Percentiles rank a stretch among this genome's conserved stretches.
phyloP scores from a whole-genome alignment of 2,888 invertebrate species.

The Pachycephus smyrnensis region DNA sequence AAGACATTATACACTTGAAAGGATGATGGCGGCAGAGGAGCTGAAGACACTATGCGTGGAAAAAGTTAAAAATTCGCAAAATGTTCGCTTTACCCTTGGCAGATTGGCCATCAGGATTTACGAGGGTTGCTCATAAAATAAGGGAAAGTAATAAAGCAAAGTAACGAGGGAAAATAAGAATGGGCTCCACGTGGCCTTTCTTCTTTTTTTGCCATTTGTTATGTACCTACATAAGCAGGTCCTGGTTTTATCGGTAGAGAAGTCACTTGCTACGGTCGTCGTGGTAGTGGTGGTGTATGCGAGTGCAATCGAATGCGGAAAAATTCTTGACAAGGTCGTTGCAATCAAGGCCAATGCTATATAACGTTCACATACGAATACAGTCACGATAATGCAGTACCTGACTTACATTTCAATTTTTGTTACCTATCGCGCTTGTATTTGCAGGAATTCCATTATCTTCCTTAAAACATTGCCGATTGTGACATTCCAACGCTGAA shows the following conservation, averaged over 20 bases:
- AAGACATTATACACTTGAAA: not conserved
- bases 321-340: constrained; percentile 57
- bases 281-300: not conserved
- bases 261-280: constrained; percentile 17
- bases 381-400: constrained; percentile 30
- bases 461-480: not conserved
- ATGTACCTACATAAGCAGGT: not conserved
- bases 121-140: constrained; percentile 9
- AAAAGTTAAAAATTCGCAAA: not conserved
- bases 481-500: not conserved
- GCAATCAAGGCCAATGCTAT: constrained; percentile 52
- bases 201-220: not conserved
- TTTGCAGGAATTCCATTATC: not conserved
- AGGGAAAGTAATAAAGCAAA: not conserved
- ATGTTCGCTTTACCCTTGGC: not conserved
- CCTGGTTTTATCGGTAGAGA: not conserved
- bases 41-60: not conserved
- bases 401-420: constrained; percentile 44
- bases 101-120: constrained; percentile 23
- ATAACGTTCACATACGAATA: constrained; percentile 13
- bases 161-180: constrained; percentile 7
- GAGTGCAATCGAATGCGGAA: constrained; percentile 51
- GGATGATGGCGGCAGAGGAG: not conserved
- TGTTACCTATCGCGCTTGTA: not conserved
- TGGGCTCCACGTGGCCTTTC: not conserved